phyloP scores from a whole-genome alignment of 2,797 vertebrate genomes.

The Onychomys arenicola region DNA sequence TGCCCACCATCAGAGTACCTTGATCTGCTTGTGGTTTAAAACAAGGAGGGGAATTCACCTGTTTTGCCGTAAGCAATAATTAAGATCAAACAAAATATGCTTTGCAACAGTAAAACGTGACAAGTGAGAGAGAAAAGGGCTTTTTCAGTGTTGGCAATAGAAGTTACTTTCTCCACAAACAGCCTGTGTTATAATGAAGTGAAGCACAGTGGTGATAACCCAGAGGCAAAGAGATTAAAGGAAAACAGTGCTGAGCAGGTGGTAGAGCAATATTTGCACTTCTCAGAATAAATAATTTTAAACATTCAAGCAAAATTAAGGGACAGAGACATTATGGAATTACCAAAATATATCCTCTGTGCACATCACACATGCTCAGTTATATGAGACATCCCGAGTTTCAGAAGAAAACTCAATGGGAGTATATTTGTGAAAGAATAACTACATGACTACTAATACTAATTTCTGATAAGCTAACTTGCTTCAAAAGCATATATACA shows the following conservation, averaged over 20 bases:
- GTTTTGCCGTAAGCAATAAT: conserved; percentile 77
- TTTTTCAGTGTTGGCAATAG: conserved; percentile 58
- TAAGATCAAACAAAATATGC: conserved; percentile 71
- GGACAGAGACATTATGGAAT: background rate
- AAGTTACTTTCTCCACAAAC: conserved; percentile 51
- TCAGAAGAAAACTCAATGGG: background rate
- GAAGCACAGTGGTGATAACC: conserved; percentile 43
- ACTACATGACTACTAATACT: background rate
- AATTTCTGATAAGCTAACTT: background rate
- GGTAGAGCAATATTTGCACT: conserved; percentile 66
- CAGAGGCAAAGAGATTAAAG: conserved; percentile 63
- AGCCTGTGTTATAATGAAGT: conserved; percentile 55
- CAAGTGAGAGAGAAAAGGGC: conserved; percentile 35
- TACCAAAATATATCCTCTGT: background rate
- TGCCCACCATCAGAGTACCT: conserved; percentile 32
- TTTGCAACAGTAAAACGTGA: conserved; percentile 65
- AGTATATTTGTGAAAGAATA: background rate
- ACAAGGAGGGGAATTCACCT: conserved; percentile 70
- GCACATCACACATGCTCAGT: background rate
- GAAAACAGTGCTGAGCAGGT: conserved; percentile 52
- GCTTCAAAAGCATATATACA: background rate
- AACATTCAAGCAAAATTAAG: conserved; percentile 21
- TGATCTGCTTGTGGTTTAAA: conserved; percentile 59
- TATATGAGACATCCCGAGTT: background rate
- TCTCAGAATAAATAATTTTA: conserved; percentile 65